phyloP scores from a whole-genome alignment of 2,888 invertebrate species.

The Oxycera nigricornis region DNA sequence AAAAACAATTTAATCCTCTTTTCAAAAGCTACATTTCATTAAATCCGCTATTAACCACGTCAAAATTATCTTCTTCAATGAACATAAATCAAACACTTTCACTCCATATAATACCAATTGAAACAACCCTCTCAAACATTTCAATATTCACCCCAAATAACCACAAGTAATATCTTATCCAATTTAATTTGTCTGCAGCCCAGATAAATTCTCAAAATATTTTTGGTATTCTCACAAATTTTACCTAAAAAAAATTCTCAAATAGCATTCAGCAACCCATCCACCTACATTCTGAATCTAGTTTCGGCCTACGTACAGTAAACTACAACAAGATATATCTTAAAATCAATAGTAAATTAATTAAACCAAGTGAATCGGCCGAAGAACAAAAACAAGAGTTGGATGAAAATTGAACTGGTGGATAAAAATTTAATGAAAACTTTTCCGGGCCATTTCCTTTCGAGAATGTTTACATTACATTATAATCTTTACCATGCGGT shows the following conservation, averaged over 20 bases:
- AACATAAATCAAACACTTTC: no score
- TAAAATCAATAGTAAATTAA: constrained; percentile 23
- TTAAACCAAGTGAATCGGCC: constrained; percentile 16
- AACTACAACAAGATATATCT: not conserved
- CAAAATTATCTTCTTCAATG: no score
- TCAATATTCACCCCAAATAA: no score
- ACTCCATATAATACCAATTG: no score
- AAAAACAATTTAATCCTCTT: no score
- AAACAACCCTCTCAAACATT: no score
- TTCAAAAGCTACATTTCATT: no score
- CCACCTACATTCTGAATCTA: constrained; percentile 3
- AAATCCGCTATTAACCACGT: no score
- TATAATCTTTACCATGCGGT: no score
- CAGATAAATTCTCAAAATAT: not conserved
- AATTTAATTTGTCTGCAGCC: not conserved
- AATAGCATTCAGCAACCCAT: no score
- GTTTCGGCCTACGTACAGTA: not conserved
- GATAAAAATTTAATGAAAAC: not conserved
- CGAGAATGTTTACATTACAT: not conserved
- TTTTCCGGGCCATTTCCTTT: constrained; percentile 24
- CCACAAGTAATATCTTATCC: no score
- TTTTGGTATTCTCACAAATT: constrained; percentile 1
- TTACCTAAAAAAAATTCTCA: not conserved
- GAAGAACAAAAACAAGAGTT: not conserved
- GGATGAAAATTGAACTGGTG: not conserved